A percentile compares a stretch with the other conserved stretches of the same genome.
phyloP scores from a whole-genome alignment of 2,888 invertebrate genomes.

The Pachymerium ferrugineum region DNA sequence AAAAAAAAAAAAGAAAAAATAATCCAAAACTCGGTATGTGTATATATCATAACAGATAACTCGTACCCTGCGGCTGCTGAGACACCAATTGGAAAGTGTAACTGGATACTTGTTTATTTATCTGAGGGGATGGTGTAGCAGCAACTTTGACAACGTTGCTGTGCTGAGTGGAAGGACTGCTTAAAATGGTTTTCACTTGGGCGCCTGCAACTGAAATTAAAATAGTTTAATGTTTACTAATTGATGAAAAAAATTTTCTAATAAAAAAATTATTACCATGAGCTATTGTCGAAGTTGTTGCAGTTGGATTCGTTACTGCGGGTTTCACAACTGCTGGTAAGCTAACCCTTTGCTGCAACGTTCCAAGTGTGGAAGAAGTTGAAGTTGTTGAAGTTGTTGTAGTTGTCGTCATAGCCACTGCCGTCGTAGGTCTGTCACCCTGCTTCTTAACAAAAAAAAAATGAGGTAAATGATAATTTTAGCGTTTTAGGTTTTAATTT shows the following conservation, averaged over 20 bases:
- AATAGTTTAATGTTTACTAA: background rate
- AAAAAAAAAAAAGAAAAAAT: too few relatives aligned
- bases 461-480: background rate
- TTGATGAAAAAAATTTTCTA: too few relatives aligned
- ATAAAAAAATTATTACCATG: background rate
- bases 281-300: background rate
- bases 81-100: constrained; percentile 38
- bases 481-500: background rate
- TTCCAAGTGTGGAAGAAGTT: too few relatives aligned
- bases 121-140: background rate
- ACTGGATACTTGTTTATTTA: constrained; percentile 30
- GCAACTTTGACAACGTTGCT: background rate
- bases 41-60: too few relatives aligned
- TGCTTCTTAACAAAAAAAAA: background rate
- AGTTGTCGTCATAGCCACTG: background rate
- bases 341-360: too few relatives aligned
- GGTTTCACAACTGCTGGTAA: too few relatives aligned
- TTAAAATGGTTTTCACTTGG: constrained; percentile 32
- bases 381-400: background rate
- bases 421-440: background rate
- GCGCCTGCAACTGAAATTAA: constrained; percentile 23
- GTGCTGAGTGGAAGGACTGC: constrained; percentile 10
- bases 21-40: too few relatives aligned
- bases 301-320: too few relatives aligned
- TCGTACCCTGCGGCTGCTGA: constrained; percentile 30